These are phyloP conservation scores for Miniopterus natalensis DNA, from an alignment of 2,113 vertebrate species.

Conservation along the genomic window DNA sequence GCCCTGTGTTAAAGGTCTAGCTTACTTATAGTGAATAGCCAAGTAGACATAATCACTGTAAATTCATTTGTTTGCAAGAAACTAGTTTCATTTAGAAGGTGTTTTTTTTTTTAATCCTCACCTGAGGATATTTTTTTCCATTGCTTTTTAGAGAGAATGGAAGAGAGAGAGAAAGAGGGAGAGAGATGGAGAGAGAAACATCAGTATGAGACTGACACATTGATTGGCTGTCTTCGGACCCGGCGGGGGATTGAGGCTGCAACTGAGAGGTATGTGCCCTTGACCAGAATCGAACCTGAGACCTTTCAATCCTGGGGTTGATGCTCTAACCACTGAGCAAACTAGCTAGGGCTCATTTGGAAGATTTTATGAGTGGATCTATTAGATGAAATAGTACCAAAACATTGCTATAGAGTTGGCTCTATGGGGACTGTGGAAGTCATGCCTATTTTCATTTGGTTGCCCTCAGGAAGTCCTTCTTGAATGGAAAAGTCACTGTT, in stretches of 20 bases:
- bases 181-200: too few relatives aligned
- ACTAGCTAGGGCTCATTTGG: neutral
- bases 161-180: too few relatives aligned
- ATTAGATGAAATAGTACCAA: neutral
- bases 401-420: neutral
- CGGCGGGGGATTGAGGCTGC: too few relatives aligned
- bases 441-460: neutral
- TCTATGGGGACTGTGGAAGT: neutral
- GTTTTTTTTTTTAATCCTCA: too few relatives aligned
- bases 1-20: conserved; percentile 34
- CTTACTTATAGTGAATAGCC: conserved; percentile 25
- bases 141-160: too few relatives aligned
- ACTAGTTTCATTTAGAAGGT: neutral
- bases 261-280: too few relatives aligned
- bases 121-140: too few relatives aligned
- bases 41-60: conserved; percentile 49
- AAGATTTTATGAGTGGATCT: conserved; percentile 60
- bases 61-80: conserved; percentile 57
- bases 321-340: too few relatives aligned
- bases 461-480: neutral
- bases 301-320: too few relatives aligned
- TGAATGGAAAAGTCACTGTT: neutral
- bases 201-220: too few relatives aligned
- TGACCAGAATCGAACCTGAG: too few relatives aligned
- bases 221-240: too few relatives aligned